Conservation (phyloP, 1,140 invertebrate species). For the Diachasma alloeum region DNA sequence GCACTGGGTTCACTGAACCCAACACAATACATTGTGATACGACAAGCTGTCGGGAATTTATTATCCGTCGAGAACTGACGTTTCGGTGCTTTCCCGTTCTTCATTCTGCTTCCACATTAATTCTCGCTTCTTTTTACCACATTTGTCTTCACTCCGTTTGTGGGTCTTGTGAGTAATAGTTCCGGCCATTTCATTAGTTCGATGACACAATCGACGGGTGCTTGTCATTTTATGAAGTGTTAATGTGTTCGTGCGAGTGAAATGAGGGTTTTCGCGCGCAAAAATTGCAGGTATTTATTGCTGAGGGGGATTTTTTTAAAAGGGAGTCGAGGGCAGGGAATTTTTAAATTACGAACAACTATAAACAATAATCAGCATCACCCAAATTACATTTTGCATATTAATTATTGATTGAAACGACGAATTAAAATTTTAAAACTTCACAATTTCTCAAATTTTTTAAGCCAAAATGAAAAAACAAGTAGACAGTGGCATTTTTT, state of each 20-base stretch:
- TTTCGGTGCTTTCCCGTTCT: slow-evolving; percentile 30
- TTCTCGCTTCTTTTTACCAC: slow-evolving; percentile 22
- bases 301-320: too few relatives aligned
- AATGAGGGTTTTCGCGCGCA: neutral
- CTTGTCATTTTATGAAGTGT: neutral
- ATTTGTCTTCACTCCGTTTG: neutral
- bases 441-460: too few relatives aligned
- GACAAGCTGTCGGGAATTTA: slow-evolving; percentile 50
- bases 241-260: neutral
- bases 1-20: slow-evolving; percentile 37
- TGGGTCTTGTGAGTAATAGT: neutral
- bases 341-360: too few relatives aligned
- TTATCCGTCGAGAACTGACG: slow-evolving; percentile 48
- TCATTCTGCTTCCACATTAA: neutral
- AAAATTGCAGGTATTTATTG: neutral
- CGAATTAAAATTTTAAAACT: too few relatives aligned
- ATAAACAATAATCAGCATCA: too few relatives aligned
- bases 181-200: neutral
- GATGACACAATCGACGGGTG: neutral
- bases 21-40: slow-evolving; percentile 38
- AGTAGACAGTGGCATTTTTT: too few relatives aligned
- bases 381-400: too few relatives aligned
- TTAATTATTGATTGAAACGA: too few relatives aligned
- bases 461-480: too few relatives aligned
- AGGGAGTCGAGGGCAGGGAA: too few relatives aligned